Evolutionary conservation across 2,113 vertebrate genomes (phyloP).

Genomic region (Nerophis lumbriciformis): DNA sequence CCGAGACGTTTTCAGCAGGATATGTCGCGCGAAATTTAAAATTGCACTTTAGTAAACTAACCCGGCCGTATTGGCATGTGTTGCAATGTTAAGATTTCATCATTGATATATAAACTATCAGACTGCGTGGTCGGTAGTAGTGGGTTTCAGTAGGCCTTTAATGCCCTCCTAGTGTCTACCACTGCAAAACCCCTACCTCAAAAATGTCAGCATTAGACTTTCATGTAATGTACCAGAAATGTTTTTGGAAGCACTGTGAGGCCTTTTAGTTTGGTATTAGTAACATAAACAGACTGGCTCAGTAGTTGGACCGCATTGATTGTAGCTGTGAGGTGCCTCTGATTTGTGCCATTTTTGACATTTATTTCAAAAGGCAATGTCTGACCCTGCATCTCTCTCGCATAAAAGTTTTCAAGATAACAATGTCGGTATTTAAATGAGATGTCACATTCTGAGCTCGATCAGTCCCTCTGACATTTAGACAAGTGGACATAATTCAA

Average conservation of each 20-base stretch:
- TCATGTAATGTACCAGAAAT: no score
- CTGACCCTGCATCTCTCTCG: conserved; percentile 8
- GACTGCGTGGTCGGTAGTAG: no score
- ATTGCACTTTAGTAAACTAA: no score
- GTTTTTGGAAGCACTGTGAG: neutral
- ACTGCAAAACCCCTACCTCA: conserved; percentile 56
- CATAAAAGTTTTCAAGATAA: conserved; percentile 4
- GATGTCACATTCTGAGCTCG: conserved; percentile 22
- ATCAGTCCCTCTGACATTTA: conserved; percentile 50
- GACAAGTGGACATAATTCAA: conserved; percentile 19
- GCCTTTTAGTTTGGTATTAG: conserved; percentile 11
- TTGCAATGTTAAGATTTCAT: no score
- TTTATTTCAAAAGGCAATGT: conserved; percentile 28
- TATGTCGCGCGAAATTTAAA: no score
- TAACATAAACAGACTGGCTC: neutral
- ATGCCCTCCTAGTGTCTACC: conserved; percentile 24
- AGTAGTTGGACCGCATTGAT: conserved; percentile 9
- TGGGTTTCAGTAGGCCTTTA: no score
- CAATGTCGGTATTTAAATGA: conserved; percentile 27
- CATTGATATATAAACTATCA: no score
- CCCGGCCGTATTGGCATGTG: no score
- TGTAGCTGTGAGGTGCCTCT: conserved; percentile 12
- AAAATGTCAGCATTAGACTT: conserved; percentile 35
- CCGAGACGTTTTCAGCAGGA: no score
- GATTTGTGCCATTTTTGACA: conserved; percentile 34